phyloP scores from a whole-genome alignment of 37 sponge, comb jelly and placozoan species.

The Crambe crambe region DNA sequence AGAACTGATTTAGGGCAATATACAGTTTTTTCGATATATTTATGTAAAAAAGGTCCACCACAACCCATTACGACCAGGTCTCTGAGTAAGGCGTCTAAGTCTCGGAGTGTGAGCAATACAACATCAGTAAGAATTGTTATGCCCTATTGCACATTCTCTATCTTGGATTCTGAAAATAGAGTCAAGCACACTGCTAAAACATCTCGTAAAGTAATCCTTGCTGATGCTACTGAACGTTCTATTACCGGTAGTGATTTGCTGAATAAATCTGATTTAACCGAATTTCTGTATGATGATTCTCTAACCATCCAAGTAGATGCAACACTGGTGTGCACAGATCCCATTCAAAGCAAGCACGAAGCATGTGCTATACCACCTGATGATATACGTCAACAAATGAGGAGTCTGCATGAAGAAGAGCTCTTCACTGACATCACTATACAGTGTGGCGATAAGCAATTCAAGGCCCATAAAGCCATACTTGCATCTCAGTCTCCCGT shows the following conservation, averaged over 20 bases:
- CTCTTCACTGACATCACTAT: slow-evolving; percentile 8
- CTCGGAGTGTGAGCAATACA: no score
- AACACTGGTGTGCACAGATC: background rate
- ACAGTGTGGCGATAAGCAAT: background rate
- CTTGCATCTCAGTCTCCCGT: slow-evolving; percentile 8
- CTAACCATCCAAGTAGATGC: background rate
- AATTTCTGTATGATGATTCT: background rate
- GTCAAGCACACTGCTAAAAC: background rate
- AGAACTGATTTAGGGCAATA: no score
- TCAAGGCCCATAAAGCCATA: slow-evolving; percentile 1
- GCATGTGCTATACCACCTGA: background rate
- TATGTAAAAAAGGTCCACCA: no score
- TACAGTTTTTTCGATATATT: no score
- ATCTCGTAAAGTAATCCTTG: background rate
- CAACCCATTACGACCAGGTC: no score
- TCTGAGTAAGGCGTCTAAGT: no score
- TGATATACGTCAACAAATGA: background rate
- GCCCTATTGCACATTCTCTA: background rate
- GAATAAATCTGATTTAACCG: background rate
- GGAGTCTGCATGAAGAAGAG: background rate
- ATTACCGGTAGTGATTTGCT: background rate
- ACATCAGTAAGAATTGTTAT: background rate
- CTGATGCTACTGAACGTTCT: background rate
- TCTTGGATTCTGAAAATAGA: background rate
- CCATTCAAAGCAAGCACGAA: background rate